phyloP scores from a whole-genome alignment of 2,888 invertebrate genomes.

The Trypoxylon attenuatum region DNA sequence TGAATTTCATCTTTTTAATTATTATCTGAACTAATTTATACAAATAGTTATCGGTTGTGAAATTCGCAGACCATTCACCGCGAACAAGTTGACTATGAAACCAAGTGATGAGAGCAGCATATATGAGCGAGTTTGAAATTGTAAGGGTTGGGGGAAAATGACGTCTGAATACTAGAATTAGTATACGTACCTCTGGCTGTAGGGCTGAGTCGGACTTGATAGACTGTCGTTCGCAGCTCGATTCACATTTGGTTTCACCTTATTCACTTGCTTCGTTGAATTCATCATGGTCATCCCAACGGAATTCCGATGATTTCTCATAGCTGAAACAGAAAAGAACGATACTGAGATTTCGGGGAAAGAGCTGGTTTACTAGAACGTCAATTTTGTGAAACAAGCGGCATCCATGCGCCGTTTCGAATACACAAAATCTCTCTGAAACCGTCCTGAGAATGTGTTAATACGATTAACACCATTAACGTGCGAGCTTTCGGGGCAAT shows the following conservation, averaged over 20 bases:
- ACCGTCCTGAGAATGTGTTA: constrained; percentile 1
- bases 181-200: constrained; percentile 78
- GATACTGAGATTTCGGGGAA: too few relatives aligned
- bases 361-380: too few relatives aligned
- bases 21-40: too few relatives aligned
- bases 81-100: constrained; percentile 5
- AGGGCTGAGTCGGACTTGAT: constrained; percentile 80
- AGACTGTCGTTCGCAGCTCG: constrained; percentile 85
- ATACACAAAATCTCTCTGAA: constrained; percentile 7
- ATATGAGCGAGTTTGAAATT: constrained; percentile 17
- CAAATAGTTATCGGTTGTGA: constrained; percentile 39
- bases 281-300: constrained; percentile 83
- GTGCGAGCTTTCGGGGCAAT: not conserved
- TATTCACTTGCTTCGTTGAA: constrained; percentile 90
- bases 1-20: too few relatives aligned
- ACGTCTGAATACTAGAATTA: constrained; percentile 3
- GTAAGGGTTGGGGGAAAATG: constrained; percentile 2
- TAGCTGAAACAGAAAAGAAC: constrained; percentile 77
- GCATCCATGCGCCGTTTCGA: constrained; percentile 9
- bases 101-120: constrained; percentile 3
- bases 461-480: constrained; percentile 1
- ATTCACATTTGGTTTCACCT: constrained; percentile 91
- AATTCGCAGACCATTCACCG: constrained; percentile 26
- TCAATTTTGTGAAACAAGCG: not conserved
- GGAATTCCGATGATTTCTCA: constrained; percentile 87